Evolutionary conservation across 2,888 invertebrate species (phyloP), one percentile per base, ranked within the genome.

Genomic region (Bembecia ichneumoniformis): DNA sequence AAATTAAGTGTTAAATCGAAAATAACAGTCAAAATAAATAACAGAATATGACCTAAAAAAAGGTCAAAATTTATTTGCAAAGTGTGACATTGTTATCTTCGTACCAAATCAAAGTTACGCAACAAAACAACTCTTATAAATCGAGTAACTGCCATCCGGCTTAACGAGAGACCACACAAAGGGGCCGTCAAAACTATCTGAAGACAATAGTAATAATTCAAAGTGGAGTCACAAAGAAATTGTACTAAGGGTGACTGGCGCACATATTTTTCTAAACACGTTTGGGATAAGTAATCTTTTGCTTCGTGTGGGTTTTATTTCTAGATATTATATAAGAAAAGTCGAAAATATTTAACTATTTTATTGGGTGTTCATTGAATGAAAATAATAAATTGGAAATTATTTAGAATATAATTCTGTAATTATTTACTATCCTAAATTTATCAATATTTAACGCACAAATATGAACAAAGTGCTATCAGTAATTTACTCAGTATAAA

Each of bases 81-180:
- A 40, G 13, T 40, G n/a, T 14, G 40, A 40, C 34, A 45, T 49
- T 51, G 50, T 55, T 53, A 50, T 51, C 46, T 49, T 52, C 48
- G 40, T 48, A 49, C 34, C 47, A 49, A 51, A 50, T 50, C 52
- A 50, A 57, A 54, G 52, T 56, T 54, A 46, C 46, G 50, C 50
- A 28, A 28, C 49, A 55, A 55, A 54, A 53, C 50, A 49, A 51
- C 53, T 53, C 51, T 51, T 53, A 58, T 55, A 59, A 59, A 53
- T 54, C 53, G 51, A 47, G 28, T 45, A 44, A 44, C 44, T 40
- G 44, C 11, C 44, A 44, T 11, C n/a, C n/a, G 40, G 13, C 14
- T 13, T 40, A 40, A 40, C 40, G 40, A 40, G 40, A 40, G 40
- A 40, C 14, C 40, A 40, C 40, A 40, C 40, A 47, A 51, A 54